Base-by-base conservation (phyloP, 2,888 invertebrate species). In the Leptopilina myrica region DNA sequence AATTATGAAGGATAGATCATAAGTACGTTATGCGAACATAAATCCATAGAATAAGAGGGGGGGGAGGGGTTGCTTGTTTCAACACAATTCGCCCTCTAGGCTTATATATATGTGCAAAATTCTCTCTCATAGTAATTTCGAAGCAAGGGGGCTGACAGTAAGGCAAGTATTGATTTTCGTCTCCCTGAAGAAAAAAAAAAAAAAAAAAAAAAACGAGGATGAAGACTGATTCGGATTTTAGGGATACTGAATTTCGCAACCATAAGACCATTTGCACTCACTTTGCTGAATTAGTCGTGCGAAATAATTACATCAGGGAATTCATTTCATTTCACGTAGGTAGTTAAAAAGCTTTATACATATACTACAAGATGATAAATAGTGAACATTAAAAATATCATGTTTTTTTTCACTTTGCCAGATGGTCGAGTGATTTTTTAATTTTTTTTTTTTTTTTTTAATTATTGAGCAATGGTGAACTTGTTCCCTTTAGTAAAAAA, bases 291-390 rank as follows among this genome's bases (percentile, higher is more conserved):
- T 85, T 85, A 85, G 82, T 81, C 81, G 85, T 8, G 79, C 83
- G 81, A 84, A 83, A 83, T 82, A 83, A 85, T 84, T 84, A 81
- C 84, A 80, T 85, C 85, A 84, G 81, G 75, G 80, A 83, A 85
- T 85, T 85, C 62, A 62, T 62, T 62, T 49, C 11, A 49, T 49
- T 49, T 49, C 49, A 11, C 49, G 49, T 49, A 33, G 12, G 49
- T 49, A 33, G 12, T 49, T 49, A 49, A 11, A 46, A 9, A 46
- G 9, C 9, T 49, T 4, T 9, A 11, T 49, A 49, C 49, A 1
- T 9, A 11, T 49, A 49, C 49, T 8, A 49, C 43, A 43, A 11
- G 9, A 49, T 49, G 49, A 49, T 49, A 49, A 49, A 49, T 49
- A 33, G 43, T 43, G 43, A 49, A 49, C 11, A 49, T 11, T 49